Base-by-base conservation (phyloP, 2,888 invertebrate genomes). In the Sinotaia quadrata region DNA sequence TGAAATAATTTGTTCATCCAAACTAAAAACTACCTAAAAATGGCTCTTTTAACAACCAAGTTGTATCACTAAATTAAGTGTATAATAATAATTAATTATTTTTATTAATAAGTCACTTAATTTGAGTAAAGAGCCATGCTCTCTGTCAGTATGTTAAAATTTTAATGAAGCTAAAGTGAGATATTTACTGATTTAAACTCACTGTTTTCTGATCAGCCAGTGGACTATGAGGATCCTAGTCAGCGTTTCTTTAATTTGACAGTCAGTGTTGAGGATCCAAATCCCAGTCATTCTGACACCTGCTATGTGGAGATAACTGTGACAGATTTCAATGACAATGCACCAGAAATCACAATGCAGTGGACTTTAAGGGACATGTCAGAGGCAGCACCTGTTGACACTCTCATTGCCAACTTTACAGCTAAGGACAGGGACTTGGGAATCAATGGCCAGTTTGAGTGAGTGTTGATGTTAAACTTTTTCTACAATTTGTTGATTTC, bases 321-420 rank as follows among this genome's bases (percentile, higher is more conserved):
- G 88, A 96, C 96, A 83, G 98, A 99, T 91, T 97, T 97, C 91
- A 99, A 99, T 93, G 99, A 99, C 92, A 98, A 99, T 91, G 95
- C 97, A 74, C 98, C 98, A 77, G 95, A 95, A 90, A 98, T 99
- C 63, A 8, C 4, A 12, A 33, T 24, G 10, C 4, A 37, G 3
- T 21, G 8, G 0, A n/a, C 41, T 29, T 36, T 18, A 0, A 29
- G 49, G 12, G 68, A 44, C 33, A 18, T 68, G 31, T 33, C 41
- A 10, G 73, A 73, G 58, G 70, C 47, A 3, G 52, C 21, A 4
- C 18, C 44, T 1, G 60, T 37, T n/a, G 61, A 37, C 18, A 29
- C 29, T 5, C 18, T n/a, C 8, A 29, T 98, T 80, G 96, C 97
- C 88, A 95, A 94, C 24, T 98, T 98, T 89, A 94, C 94, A 86